phyloP scores from a whole-genome alignment of 2,888 invertebrate genomes.

The Drosophila subquinaria region DNA sequence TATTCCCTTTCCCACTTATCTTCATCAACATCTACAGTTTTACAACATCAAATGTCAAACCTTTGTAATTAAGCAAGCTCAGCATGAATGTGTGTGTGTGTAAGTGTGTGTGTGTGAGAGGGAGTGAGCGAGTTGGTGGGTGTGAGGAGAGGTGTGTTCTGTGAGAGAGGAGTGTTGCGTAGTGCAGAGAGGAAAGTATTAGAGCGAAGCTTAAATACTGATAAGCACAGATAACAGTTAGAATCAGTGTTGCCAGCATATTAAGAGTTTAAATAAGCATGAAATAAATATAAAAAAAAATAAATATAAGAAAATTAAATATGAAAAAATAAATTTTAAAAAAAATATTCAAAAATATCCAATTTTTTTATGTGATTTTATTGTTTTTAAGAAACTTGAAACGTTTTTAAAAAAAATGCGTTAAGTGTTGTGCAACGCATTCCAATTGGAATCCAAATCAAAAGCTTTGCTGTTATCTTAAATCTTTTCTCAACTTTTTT shows the following conservation, averaged over 20 bases:
- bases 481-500: not conserved
- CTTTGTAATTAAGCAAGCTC: slow-evolving; percentile 9
- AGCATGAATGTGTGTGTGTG: not conserved
- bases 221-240: slow-evolving; percentile 34
- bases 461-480: not conserved
- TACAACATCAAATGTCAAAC: slow-evolving; percentile 17
- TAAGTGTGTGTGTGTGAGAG: not conserved
- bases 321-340: not conserved
- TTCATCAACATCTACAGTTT: not conserved
- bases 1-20: not conserved
- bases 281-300: not conserved
- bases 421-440: too few species aligned
- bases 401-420: too few species aligned
- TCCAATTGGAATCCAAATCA: slow-evolving; percentile 11
- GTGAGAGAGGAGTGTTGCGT: not conserved
- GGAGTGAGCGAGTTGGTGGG: not conserved
- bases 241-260: not conserved
- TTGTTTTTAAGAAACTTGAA: too few species aligned
- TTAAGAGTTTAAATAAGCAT: not conserved
- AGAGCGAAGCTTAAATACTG: not conserved
- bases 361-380: too few species aligned
- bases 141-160: not conserved
- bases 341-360: not conserved
- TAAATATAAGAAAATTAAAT: too few species aligned
- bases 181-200: not conserved